A percentile compares a stretch with the other conserved stretches of the same genome.
phyloP scores from a whole-genome alignment of 2,888 invertebrate species.

The Drosophila borealis region DNA sequence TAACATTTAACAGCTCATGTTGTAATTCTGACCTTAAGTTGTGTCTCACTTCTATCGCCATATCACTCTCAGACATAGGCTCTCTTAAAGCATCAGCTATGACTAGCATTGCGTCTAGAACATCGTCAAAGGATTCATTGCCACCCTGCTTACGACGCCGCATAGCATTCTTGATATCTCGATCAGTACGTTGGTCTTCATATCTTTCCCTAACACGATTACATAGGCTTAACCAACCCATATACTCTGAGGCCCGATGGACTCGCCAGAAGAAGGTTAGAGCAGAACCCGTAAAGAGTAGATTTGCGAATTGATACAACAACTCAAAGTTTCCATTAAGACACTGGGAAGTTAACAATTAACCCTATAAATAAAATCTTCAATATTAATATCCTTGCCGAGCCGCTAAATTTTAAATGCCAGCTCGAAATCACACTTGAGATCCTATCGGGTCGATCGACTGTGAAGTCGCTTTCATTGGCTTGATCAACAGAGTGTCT shows the following conservation, averaged over 20 bases:
- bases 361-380: background rate
- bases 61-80: too few relatives aligned
- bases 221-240: too few relatives aligned
- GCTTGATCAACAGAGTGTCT: too few relatives aligned
- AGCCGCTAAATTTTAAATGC: background rate
- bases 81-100: background rate
- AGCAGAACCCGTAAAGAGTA: background rate
- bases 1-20: slow-evolving; percentile 8
- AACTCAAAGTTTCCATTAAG: background rate
- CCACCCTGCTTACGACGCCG: background rate
- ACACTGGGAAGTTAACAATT: background rate
- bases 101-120: background rate
- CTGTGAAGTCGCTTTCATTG: too few relatives aligned
- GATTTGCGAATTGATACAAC: background rate
- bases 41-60: slow-evolving; percentile 3
- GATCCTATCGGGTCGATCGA: too few relatives aligned
- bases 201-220: too few relatives aligned
- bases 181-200: slow-evolving; percentile 1
- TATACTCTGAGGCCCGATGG: too few relatives aligned
- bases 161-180: background rate
- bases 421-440: too few relatives aligned
- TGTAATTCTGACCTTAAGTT: slow-evolving; percentile 2
- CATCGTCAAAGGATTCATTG: background rate
- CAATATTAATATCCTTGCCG: background rate
- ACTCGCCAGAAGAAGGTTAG: too few relatives aligned